Evolutionary conservation across 2,113 vertebrate species (phyloP), one percentile per base, ranked within the genome.

Genomic region (Laterallus jamaicensis): DNA sequence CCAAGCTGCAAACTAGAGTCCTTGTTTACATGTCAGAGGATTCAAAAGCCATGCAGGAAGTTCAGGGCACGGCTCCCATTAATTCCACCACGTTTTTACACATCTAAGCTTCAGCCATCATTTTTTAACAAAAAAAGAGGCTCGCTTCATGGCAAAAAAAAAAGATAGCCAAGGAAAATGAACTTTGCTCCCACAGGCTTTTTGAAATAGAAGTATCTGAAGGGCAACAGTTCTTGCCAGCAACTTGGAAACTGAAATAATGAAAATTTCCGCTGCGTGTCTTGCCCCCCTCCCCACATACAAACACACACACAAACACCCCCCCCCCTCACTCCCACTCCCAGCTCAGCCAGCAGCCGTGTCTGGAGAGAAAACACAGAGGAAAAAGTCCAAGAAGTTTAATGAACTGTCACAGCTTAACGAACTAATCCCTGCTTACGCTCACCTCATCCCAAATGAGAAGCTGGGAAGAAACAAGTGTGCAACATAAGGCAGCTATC

Each of bases 381-480:
- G 76, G 76, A 84, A 92, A 75, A 95, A 68, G 62, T 78, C 90
- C 80, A 75, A 88, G 80, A 95, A 92, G 76, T 94, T 86, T 95
- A 95, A 97, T 91, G 95, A 96, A 94, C 92, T 96, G 90, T 81
- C 90, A 67, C 86, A 88, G 92, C 77, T 95, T 95, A 94, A 93
- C 81, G 79, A 96, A 96, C 94, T 95, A 96, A 95, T 94, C 86
- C 91, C 78, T 82, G 84, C 81, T 97, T 95, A 91, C 54, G 86
- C 81, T 89, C 95, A 95, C 89, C 89, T 96, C 89, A 93, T 95
- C 77, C 54, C 83, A 88, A 81, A 91, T 69, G 89, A 93, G 89
- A 89, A 37, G 44, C 62, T 82, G 62, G 75, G 14, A 58, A 50
- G 59, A 71, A 76, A 76, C 29, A 74, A 35, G 67, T 9, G 62